Base-by-base conservation (phyloP, 2,888 invertebrate genomes). In the Dryobotodes eremita region DNA sequence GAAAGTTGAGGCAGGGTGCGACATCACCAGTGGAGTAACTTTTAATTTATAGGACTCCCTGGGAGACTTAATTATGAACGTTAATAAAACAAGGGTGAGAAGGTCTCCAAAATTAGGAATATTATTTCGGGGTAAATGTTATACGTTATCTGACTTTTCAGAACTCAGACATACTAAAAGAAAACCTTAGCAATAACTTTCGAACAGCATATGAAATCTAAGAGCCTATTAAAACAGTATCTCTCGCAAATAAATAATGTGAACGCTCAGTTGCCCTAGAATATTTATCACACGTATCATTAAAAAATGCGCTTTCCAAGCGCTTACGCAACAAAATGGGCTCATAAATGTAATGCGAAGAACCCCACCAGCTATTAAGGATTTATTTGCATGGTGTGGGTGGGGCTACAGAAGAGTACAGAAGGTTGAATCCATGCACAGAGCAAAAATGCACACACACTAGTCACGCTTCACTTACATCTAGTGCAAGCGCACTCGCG, bases 361-460 rank as follows among this genome's bases (percentile, higher is more conserved):
- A 82, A 71, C 79, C 59, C 64, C 79, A 75, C 73, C 74, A 86
- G 79, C 79, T 82, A 76, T 89, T 89, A 83, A 86, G 86, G 87
- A 91, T 92, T 90, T 92, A 91, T 92, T 89, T 89, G 86, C 88
- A 84, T 81, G 83, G 79, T 83, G 75, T 71, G 74, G 83, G 76
- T 73, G 62, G 65, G 36, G 42, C 50, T 20, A n/a, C 2, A 76
- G 20, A 76, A 20, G 2, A 36, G 10, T 10, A 75, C 75, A 75
- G 75, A 75, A 75, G 75, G 57, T 59, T n/a, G 17, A n/a, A 6
- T 57, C 0, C 31, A 42, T 17, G 7, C 17, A 73, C 13, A 57
- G 17, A 10, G 31, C 23, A 13, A 31, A 75, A 48, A 36, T 20
- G n/a, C n/a, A 26, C 15, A 23, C 48, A 70, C 42, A 42, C 26